Evolutionary conservation across 2,113 vertebrate species (phyloP), one percentile per base, ranked within the genome.

Genomic region (Lepidothrix coronata): DNA sequence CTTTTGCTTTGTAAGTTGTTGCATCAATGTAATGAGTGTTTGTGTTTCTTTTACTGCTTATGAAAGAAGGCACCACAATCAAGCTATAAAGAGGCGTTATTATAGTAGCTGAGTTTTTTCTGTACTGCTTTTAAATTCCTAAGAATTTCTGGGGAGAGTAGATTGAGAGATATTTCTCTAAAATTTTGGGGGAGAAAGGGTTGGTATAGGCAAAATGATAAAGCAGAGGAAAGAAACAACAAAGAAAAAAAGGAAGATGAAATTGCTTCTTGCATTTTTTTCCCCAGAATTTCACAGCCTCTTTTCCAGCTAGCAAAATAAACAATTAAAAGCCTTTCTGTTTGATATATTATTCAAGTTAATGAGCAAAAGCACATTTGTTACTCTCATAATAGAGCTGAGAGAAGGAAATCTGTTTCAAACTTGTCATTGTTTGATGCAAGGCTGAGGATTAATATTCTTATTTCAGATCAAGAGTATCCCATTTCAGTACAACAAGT

Each of bases 301-400:
- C 23, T 86, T 80, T 94, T 73, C 12, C 57, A 93, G 75, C 75
- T 66, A 95, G 55, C 28, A 90, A 94, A 95, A 93, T 81, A 96
- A 93, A 95, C 93, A 96, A 95, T 96, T 96, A 91, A 90, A 93
- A 75, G 20, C n/a, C 35, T 94, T 88, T 85, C 81, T 86, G 46
- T 96, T 91, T 96, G 90, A 93, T 96, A 88, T 91, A 88, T 94
- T 94, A 93, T 93, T 94, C 92, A 95, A 94, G 71, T 48, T 95
- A 93, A 95, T 96, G 93, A 97, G 79, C 71, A 91, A 94, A 91
- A 88, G 19, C 88, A 91, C 2, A 2, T 95, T 91, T 93, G 46
- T 81, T 73, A 43, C 71, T 88, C 30, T 88, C 79, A 86, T 90
- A 96, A 90, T 52, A 35, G 78, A 96, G 48, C 55, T 74, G 82